These are phyloP conservation scores for Apteryx mantelli DNA, from an alignment of 2,113 vertebrate genomes.

Conservation along the genomic window DNA sequence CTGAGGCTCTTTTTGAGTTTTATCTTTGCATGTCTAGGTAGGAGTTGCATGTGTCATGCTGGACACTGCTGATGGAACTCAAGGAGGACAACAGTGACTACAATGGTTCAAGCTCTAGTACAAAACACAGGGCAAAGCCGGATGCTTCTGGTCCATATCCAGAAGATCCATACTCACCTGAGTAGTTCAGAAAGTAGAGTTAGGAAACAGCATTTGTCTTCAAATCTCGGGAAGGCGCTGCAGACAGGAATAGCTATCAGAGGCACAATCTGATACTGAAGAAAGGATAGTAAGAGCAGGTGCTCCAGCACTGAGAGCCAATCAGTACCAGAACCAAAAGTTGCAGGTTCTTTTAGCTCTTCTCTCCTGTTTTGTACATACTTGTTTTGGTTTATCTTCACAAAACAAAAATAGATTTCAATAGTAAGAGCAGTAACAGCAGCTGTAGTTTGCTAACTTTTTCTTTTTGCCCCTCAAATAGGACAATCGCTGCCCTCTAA, in stretches of 20 bases:
- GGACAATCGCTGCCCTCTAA: not conserved
- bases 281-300: not conserved
- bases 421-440: not conserved
- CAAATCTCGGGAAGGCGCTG: not conserved
- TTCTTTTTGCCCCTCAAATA: not conserved
- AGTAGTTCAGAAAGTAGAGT: not conserved
- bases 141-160: not conserved
- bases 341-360: not conserved
- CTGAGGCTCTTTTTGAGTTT: not conserved
- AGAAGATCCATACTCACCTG: not conserved
- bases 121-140: not conserved
- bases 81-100: not conserved
- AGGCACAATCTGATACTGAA: not conserved
- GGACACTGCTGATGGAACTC: not conserved
- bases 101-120: not conserved
- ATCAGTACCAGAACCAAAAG: not conserved
- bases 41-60: not conserved
- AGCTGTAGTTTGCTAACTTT: not conserved
- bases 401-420: constrained; percentile 4
- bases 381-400: constrained; percentile 2
- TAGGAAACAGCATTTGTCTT: not conserved
- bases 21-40: not conserved
- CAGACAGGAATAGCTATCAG: not conserved
- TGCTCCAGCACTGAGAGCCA: not conserved
- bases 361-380: not conserved